A percentile compares a stretch with the other conserved stretches of the same genome.
Evolutionary conservation across 1,140 invertebrate species (phyloP).

Genomic region (Heliothis subflexa): DNA sequence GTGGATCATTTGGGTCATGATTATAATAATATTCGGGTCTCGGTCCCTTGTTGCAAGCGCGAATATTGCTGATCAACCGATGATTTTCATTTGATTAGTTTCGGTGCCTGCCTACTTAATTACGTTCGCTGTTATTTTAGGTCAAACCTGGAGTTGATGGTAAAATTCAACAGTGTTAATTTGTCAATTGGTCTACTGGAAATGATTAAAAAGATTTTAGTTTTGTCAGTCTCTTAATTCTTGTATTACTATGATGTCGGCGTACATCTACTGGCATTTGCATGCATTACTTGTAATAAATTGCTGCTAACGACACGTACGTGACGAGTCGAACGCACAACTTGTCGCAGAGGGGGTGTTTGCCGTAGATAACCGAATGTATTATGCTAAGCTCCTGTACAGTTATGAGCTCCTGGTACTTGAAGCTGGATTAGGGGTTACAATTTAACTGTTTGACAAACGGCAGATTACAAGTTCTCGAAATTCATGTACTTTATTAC

Average conservation of each 20-base stretch:
- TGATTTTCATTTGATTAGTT: constrained; percentile 30
- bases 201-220: background rate
- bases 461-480: constrained; percentile 6
- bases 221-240: constrained; percentile 31
- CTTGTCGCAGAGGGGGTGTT: constrained; percentile 53
- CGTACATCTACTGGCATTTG: constrained; percentile 57
- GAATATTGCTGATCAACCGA: constrained; percentile 19
- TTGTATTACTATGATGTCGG: constrained; percentile 55
- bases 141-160: no score
- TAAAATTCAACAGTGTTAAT: no score
- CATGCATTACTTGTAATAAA: constrained; percentile 68
- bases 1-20: constrained; percentile 12
- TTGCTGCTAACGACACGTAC: constrained; percentile 66
- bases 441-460: constrained; percentile 34
- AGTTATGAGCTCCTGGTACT: constrained; percentile 69
- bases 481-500: background rate
- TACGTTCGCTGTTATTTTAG: constrained; percentile 14
- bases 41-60: background rate
- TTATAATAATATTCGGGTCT: constrained; percentile 19
- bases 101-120: background rate
- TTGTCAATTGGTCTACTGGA: background rate
- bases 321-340: constrained; percentile 60
- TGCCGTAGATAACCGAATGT: constrained; percentile 58
- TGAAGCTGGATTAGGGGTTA: constrained; percentile 58
- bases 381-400: constrained; percentile 58